A percentile compares a stretch with the other conserved stretches of the same genome.
Conservation (phyloP, 2,113 vertebrate genomes). For the Cricetomys ansorgei region DNA sequence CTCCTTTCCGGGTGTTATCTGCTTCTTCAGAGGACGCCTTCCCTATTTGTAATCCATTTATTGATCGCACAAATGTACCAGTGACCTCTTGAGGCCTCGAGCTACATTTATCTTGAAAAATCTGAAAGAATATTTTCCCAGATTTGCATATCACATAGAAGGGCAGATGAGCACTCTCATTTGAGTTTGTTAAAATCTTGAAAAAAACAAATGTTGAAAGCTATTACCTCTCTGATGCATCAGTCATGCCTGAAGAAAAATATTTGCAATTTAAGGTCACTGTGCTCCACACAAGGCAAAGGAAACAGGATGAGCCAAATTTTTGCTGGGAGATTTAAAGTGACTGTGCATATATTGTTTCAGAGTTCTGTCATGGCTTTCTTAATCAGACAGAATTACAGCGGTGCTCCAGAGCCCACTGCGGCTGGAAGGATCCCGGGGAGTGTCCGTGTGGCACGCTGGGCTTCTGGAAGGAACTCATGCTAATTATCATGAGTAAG, state of each 20-base stretch:
- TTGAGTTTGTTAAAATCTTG: slow-evolving; percentile 60
- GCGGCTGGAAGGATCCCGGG: slow-evolving; percentile 47
- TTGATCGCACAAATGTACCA: slow-evolving; percentile 22
- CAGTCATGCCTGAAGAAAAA: slow-evolving; percentile 77
- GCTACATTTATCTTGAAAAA: slow-evolving; percentile 30
- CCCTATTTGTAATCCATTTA: slow-evolving; percentile 48
- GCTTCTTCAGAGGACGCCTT: neutral
- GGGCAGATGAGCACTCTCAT: slow-evolving; percentile 6
- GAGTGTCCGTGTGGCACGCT: slow-evolving; percentile 59
- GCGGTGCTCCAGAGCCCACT: slow-evolving; percentile 60
- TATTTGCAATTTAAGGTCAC: slow-evolving; percentile 80
- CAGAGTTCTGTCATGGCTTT: slow-evolving; percentile 73
- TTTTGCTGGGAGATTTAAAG: slow-evolving; percentile 78
- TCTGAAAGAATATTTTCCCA: slow-evolving; percentile 58
- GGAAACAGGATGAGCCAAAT: slow-evolving; percentile 80
- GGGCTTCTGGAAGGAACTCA: slow-evolving; percentile 60
- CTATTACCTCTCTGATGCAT: slow-evolving; percentile 58
- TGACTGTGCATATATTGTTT: slow-evolving; percentile 74
- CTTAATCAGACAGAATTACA: slow-evolving; percentile 83
- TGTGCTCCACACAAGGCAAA: slow-evolving; percentile 72
- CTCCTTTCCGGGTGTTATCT: neutral
- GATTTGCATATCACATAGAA: slow-evolving; percentile 45
- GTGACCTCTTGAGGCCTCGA: neutral
- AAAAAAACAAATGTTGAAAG: slow-evolving; percentile 60
- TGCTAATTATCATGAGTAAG: slow-evolving; percentile 25